Conservation (phyloP, 2,797 vertebrate genomes). For the Sebastes trivittatus region DNA sequence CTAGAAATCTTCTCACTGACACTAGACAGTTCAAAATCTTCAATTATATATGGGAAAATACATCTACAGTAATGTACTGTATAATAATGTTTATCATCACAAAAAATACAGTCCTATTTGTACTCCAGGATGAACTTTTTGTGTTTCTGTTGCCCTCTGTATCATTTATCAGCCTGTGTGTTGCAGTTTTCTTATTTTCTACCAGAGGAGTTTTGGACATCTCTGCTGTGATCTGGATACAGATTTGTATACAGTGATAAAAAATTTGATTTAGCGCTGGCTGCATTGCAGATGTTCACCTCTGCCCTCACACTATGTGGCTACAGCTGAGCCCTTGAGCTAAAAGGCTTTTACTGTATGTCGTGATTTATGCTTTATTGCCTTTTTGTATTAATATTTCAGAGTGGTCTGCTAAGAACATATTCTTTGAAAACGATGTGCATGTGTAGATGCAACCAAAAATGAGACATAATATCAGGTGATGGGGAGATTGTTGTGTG, state of each 20-base stretch:
- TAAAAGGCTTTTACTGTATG: neutral
- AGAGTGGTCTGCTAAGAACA: neutral
- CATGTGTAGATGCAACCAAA: neutral
- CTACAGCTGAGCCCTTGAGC: neutral
- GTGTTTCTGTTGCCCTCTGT: neutral
- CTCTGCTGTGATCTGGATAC: neutral
- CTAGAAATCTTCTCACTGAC: neutral
- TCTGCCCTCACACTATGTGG: neutral
- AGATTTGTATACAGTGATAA: neutral
- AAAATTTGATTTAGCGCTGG: neutral
- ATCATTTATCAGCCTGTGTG: neutral
- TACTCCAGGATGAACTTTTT: neutral
- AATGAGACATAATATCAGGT: neutral
- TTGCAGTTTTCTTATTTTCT: neutral
- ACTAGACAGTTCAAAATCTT: accelerated
- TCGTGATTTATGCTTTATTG: neutral
- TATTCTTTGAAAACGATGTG: neutral
- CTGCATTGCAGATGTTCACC: neutral
- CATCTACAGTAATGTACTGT: neutral
- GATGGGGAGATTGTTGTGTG: neutral
- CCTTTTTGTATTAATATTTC: neutral
- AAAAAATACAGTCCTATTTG: neutral
- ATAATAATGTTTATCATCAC: neutral
- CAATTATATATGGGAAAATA: neutral
- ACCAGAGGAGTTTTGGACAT: neutral